Evolutionary conservation across 2,797 vertebrate genomes (phyloP), one percentile per base, ranked within the genome.

Genomic region (Microctenopoma lineatum): DNA sequence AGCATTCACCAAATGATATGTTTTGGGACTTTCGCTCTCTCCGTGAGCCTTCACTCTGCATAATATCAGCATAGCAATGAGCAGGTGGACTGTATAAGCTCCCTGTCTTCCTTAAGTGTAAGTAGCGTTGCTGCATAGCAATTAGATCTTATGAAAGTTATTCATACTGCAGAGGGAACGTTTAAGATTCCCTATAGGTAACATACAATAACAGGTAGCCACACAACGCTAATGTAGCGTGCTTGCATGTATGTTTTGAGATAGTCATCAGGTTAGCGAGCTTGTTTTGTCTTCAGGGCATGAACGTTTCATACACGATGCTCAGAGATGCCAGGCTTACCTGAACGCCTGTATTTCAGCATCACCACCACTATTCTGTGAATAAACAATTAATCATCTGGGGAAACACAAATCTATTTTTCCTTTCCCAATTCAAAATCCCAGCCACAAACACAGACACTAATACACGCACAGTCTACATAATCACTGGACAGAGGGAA

Each of bases 221-320:
- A 2, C 21, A 15, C 38, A 38, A 18, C n/a, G 5, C 25, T 42
- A 41, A 57, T 56, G 48, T 38, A 54, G 15, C 45, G 10, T 25
- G 45, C 7, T 45, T 14, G 25, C 12, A 7, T 51, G 48, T 58
- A 39, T 56, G 52, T 50, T 67, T 77, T 65, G 34, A 61, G 46
- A 61, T 70, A 67, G 60, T 67, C 16, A 16, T 84, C 54, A 73
- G 69, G 72, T 59, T 72, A 18, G 25, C 59, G 2, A 48, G 64
- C 69, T 81, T 73, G 60, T 84, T 84, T 69, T 79, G 79, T 83
- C 87, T 79, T 48, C 42, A 65, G 77, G 81, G 81, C 45, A 54
- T 32, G 15, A 16, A 16, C 56, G 72, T 68, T 87, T 67, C 80
- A 83, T 77, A 74, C 59, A 73, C 70, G 75, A 74, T 67, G 46